A percentile compares a stretch with the other conserved stretches of the same genome.
These are phyloP conservation scores for Alviniconcha marisindica DNA, from an alignment of 1,140 invertebrate species.

Conservation along the genomic window DNA sequence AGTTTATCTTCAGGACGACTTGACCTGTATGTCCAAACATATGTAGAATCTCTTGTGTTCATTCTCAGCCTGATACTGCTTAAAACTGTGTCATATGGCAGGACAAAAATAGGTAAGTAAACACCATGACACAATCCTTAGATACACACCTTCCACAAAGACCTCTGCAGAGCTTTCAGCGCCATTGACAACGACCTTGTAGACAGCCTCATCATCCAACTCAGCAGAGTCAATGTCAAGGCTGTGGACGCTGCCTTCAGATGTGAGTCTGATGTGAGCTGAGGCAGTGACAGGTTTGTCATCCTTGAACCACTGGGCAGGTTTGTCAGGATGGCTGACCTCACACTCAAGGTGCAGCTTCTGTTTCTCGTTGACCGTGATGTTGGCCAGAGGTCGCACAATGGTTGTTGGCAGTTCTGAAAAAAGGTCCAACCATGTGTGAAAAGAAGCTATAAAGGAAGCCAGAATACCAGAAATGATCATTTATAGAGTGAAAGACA, in stretches of 20 bases:
- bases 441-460: too few species aligned
- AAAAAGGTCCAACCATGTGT: too few species aligned
- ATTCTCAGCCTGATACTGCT: too few species aligned
- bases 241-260: conserved; percentile 84
- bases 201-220: conserved; percentile 88
- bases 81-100: too few species aligned
- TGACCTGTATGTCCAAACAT: too few species aligned
- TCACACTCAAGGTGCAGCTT: conserved; percentile 70
- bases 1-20: too few species aligned
- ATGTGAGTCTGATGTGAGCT: conserved; percentile 93
- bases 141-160: conserved; percentile 48
- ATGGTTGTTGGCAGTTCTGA: conserved; percentile 66
- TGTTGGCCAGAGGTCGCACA: conserved; percentile 64
- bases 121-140: too few species aligned
- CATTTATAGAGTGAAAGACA: too few species aligned
- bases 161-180: conserved; percentile 48
- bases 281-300: conserved; percentile 77
- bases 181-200: conserved; percentile 77
- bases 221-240: conserved; percentile 83
- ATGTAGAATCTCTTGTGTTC: too few species aligned
- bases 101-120: too few species aligned
- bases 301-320: conserved; percentile 91
- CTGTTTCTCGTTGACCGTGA: conserved; percentile 58
- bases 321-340: conserved; percentile 83
- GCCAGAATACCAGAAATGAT: too few species aligned